These are phyloP conservation scores for Apocheima hispidaria DNA, from an alignment of 2,888 invertebrate species.

Conservation along the genomic window DNA sequence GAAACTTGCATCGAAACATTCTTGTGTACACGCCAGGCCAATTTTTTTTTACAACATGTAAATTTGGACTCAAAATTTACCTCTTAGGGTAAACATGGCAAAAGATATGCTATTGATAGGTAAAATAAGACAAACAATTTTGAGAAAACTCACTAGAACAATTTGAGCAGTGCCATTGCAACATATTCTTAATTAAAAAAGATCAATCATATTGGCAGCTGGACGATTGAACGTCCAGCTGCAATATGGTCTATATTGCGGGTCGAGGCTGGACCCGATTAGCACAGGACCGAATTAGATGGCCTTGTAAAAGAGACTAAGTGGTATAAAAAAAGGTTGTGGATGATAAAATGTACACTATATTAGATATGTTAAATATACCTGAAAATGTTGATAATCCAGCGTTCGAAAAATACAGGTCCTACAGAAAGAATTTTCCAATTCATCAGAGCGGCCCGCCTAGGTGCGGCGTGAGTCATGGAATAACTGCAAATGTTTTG, in stretches of 20 bases:
- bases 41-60: background rate
- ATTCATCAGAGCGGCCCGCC: slow-evolving; percentile 41
- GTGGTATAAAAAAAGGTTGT: background rate
- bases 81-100: too few species aligned
- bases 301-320: too few species aligned
- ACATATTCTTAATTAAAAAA: too few species aligned
- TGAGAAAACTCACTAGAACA: too few species aligned
- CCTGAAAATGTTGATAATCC: background rate
- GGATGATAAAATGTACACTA: background rate
- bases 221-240: too few species aligned
- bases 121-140: too few species aligned
- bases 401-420: background rate
- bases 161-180: too few species aligned
- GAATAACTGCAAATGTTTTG: slow-evolving; percentile 44
- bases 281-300: too few species aligned
- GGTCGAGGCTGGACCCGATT: too few species aligned
- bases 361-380: background rate
- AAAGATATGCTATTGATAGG: too few species aligned
- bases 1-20: slow-evolving; percentile 19
- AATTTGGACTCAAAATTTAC: background rate
- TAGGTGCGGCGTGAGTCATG: slow-evolving; percentile 40
- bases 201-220: too few species aligned
- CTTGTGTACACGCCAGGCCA: slow-evolving; percentile 9
- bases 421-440: slow-evolving; percentile 15
- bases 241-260: too few species aligned